Conservation (phyloP, 2,113 vertebrate genomes). For the Psilopsiagon aymara region DNA sequence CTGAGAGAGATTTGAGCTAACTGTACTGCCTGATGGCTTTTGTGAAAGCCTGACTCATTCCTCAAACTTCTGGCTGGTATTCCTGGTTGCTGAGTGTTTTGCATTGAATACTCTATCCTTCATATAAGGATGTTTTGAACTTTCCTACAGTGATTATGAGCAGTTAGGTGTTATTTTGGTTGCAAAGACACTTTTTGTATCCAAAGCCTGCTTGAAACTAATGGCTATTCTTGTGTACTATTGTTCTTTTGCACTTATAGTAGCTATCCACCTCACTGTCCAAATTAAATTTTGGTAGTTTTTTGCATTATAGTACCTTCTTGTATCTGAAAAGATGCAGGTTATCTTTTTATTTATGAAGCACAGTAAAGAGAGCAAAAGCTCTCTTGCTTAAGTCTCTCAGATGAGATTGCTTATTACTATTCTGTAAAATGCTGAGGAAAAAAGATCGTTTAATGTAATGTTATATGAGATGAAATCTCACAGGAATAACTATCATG, state of each 20-base stretch:
- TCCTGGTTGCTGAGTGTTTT: not conserved
- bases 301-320: not conserved
- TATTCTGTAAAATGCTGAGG: not conserved
- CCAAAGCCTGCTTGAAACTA: not conserved
- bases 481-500: not conserved
- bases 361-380: not conserved
- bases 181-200: not conserved
- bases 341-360: not conserved
- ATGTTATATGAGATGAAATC: not conserved
- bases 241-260: not conserved
- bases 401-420: not conserved
- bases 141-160: not conserved
- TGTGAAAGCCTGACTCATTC: not conserved
- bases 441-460: not conserved
- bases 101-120: not conserved
- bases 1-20: not conserved
- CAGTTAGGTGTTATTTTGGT: not conserved
- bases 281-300: not conserved
- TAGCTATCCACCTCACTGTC: not conserved
- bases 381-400: not conserved
- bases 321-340: not conserved
- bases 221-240: not conserved
- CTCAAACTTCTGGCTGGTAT: not conserved
- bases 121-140: not conserved
- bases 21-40: not conserved